phyloP scores from a whole-genome alignment of 2,888 invertebrate species.

The Hyalella azteca region DNA sequence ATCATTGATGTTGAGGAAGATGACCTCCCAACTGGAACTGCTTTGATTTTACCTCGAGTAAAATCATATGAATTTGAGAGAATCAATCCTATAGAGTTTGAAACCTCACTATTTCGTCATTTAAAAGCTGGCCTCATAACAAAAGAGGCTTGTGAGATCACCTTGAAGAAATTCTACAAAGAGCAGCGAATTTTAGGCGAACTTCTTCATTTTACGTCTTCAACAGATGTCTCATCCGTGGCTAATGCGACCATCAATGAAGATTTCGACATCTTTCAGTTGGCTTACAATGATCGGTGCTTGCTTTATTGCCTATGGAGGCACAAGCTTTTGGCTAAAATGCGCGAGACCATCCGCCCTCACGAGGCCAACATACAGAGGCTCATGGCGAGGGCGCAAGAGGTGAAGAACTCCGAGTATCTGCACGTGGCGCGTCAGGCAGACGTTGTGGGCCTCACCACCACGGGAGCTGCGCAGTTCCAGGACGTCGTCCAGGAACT shows the following conservation, averaged over 20 bases:
- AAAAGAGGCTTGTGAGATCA: neutral
- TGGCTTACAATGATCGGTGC: conserved; percentile 64
- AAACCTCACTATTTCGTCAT: neutral
- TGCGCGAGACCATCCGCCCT: conserved; percentile 47
- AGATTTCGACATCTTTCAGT: neutral
- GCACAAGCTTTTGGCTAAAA: neutral
- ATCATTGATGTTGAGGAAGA: conserved; percentile 51
- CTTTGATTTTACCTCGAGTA: neutral
- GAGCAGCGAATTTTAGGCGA: neutral
- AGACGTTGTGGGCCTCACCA: conserved; percentile 76
- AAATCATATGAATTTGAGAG: neutral
- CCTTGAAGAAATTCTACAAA: neutral
- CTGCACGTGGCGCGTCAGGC: conserved; percentile 46
- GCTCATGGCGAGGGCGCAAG: conserved; percentile 67
- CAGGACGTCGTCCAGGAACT: conserved; percentile 71
- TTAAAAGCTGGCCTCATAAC: neutral
- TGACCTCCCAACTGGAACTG: neutral
- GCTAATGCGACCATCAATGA: neutral
- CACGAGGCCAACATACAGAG: conserved; percentile 65
- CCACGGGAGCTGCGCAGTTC: conserved; percentile 75
- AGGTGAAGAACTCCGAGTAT: conserved; percentile 65
- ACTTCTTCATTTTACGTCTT: neutral
- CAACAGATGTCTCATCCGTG: neutral
- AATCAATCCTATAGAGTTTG: too few relatives aligned
- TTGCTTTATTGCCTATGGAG: conserved; percentile 64